Percentiles rank a stretch among this genome's conserved stretches.
phyloP scores from a whole-genome alignment of 1,140 invertebrate genomes.

The Adoxophyes honmai region DNA sequence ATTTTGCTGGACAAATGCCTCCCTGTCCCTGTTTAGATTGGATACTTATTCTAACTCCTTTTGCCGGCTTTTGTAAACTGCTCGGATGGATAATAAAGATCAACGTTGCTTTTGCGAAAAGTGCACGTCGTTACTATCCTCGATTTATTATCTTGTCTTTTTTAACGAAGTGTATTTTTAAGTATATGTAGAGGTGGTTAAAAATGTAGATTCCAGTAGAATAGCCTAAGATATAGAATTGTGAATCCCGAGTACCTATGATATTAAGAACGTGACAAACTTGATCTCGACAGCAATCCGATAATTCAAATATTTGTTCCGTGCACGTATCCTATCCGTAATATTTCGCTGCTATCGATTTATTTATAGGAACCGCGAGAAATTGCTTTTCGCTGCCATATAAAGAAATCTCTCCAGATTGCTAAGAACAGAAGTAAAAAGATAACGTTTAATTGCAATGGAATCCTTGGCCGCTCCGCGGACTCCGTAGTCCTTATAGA shows the following conservation, averaged over 20 bases:
- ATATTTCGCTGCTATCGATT: constrained; percentile 5
- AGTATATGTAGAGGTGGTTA: too few relatives aligned
- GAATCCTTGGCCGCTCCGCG: constrained; percentile 44
- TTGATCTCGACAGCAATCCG: too few relatives aligned
- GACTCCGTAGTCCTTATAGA: constrained; percentile 45
- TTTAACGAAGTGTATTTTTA: too few relatives aligned
- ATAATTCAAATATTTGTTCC: constrained; percentile 9
- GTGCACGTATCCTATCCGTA: constrained; percentile 2
- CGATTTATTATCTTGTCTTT: too few relatives aligned
- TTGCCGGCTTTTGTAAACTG: constrained; percentile 26
- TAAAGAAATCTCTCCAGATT: constrained; percentile 13
- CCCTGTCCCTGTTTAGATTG: constrained; percentile 58
- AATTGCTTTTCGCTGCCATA: background rate
- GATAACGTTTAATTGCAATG: constrained; percentile 54
- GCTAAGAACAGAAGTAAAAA: constrained; percentile 15
- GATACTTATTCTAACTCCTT: constrained; percentile 51
- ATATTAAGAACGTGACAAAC: too few relatives aligned
- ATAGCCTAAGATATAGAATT: too few relatives aligned
- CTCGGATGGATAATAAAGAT: constrained; percentile 18
- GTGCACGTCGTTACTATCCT: background rate
- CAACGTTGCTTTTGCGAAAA: constrained; percentile 14
- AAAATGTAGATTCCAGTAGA: too few relatives aligned
- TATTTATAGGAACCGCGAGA: background rate
- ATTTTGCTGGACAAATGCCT: constrained; percentile 63
- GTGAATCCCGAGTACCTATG: too few relatives aligned